phyloP scores from a whole-genome alignment of 2,797 vertebrate genomes.

The Betta splendens region DNA sequence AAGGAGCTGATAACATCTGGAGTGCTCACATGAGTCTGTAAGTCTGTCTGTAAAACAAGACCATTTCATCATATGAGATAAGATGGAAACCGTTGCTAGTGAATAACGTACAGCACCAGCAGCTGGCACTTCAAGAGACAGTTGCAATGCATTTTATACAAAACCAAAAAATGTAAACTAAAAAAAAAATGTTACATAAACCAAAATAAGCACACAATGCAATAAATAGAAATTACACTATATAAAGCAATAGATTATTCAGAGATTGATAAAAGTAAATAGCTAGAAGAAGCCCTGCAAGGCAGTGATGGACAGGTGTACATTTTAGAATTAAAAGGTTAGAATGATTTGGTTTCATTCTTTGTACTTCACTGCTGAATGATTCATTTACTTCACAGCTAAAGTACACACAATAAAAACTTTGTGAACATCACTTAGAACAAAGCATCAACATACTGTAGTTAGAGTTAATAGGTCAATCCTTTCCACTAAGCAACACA shows the following conservation, averaged over 20 bases:
- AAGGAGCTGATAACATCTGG: conserved; percentile 75
- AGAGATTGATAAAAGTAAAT: conserved; percentile 1
- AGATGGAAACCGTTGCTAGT: conserved; percentile 5
- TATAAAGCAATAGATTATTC: neutral
- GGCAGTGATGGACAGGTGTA: neutral
- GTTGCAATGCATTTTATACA: neutral
- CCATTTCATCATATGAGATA: neutral
- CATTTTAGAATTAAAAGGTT: neutral
- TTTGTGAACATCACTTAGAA: conserved; percentile 11
- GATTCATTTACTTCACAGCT: neutral
- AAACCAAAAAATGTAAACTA: neutral
- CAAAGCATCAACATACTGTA: neutral
- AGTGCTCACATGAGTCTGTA: conserved; percentile 74
- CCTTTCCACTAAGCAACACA: conserved; percentile 15
- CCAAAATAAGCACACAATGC: neutral
- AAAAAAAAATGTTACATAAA: neutral
- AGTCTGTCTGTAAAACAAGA: conserved; percentile 66
- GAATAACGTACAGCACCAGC: neutral
- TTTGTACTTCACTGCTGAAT: neutral
- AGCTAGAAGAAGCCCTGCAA: neutral
- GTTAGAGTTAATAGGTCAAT: conserved; percentile 14
- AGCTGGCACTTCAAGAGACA: conserved; percentile 1
- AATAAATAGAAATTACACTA: neutral
- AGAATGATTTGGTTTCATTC: neutral
- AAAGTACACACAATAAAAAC: too few relatives aligned